A percentile compares a stretch with the other conserved stretches of the same genome.
Conservation (phyloP, 2,888 invertebrate genomes). For the Morpho deidamia region DNA sequence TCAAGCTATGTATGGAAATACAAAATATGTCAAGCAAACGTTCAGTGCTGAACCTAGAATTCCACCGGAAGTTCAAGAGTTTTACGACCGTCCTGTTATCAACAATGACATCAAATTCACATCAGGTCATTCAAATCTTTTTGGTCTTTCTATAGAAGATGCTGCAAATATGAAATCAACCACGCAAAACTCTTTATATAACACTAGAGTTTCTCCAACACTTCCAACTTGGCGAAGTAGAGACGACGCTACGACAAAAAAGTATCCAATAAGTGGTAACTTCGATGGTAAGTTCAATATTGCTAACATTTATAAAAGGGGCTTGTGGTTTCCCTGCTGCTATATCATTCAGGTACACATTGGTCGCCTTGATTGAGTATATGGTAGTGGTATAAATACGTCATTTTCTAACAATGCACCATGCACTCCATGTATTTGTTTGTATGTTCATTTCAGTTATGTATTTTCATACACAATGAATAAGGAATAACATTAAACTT, state of each 20-base stretch:
- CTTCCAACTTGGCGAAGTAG: constrained; percentile 73
- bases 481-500: too few species aligned
- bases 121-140: constrained; percentile 81
- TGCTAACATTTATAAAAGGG: constrained; percentile 4
- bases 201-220: constrained; percentile 81
- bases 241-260: constrained; percentile 62
- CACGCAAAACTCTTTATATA: constrained; percentile 68
- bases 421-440: neutral
- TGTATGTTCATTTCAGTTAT: too few species aligned
- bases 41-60: constrained; percentile 30
- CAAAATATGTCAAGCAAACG: constrained; percentile 25
- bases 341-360: neutral
- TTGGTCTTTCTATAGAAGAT: constrained; percentile 80
- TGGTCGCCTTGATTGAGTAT: neutral
- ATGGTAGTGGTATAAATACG: too few species aligned
- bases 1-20: constrained; percentile 6
- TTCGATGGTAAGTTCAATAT: constrained; percentile 57
- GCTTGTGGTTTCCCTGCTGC: constrained; percentile 18
- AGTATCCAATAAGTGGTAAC: constrained; percentile 57
- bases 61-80: constrained; percentile 42
- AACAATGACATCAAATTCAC: constrained; percentile 62
- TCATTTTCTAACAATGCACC: neutral
- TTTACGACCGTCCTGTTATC: constrained; percentile 33
- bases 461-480: too few species aligned
- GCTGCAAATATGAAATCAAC: constrained; percentile 73